These are phyloP conservation scores for Epinephelus lanceolatus DNA, from an alignment of 2,113 vertebrate species.

Conservation along the genomic window DNA sequence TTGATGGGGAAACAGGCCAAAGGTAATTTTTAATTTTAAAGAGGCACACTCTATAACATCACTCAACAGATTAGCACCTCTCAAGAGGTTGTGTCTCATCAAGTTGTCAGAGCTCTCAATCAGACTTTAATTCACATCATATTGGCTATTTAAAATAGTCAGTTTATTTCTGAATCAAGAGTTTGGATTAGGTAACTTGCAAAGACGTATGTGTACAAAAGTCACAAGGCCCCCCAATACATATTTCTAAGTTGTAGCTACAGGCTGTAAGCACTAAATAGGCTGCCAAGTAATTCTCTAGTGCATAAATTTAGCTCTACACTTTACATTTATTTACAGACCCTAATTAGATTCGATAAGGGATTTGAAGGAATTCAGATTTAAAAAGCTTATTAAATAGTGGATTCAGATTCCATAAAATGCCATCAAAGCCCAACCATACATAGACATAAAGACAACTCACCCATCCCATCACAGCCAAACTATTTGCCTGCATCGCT, in stretches of 20 bases:
- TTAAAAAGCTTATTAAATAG: neutral
- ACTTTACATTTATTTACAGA: neutral
- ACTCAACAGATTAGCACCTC: neutral
- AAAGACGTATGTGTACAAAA: neutral
- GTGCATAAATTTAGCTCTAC: neutral
- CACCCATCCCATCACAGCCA: neutral
- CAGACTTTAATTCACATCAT: neutral
- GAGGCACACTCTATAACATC: neutral
- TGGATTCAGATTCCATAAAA: conserved; percentile 2
- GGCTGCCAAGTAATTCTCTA: neutral
- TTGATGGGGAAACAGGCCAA: neutral
- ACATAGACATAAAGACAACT: neutral
- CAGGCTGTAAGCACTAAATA: neutral
- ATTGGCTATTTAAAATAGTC: neutral
- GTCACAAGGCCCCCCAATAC: neutral
- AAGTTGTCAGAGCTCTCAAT: neutral
- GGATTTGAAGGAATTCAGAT: conserved; percentile 14
- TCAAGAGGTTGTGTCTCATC: neutral
- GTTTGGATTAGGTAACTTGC: neutral
- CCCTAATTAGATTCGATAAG: neutral
- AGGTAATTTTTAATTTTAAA: neutral
- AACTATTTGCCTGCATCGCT: neutral
- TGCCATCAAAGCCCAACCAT: conserved; percentile 13
- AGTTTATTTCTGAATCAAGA: neutral
- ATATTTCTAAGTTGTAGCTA: neutral